Evolutionary conservation across 2,113 vertebrate species (phyloP).

Genomic region (Rhodinocichla rosea): DNA sequence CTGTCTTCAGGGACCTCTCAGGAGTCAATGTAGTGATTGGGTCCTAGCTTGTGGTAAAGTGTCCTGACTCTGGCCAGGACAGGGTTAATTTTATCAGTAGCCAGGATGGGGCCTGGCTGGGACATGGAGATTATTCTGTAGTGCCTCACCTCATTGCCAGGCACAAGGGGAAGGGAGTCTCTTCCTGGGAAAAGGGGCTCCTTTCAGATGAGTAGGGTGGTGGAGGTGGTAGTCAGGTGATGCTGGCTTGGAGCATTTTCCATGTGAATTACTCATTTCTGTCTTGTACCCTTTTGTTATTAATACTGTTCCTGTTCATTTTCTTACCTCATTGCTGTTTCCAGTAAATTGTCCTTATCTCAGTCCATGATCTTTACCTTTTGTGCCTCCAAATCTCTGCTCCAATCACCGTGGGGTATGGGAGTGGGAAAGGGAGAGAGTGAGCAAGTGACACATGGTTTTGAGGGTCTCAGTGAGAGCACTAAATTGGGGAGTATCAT

Average conservation of each 20-base stretch:
- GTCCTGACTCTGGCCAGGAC: fast-evolving
- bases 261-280: fast-evolving
- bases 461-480: not conserved
- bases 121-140: not conserved
- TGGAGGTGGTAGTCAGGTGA: too few species aligned
- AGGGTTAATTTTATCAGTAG: not conserved
- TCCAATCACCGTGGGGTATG: fast-evolving
- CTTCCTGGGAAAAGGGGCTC: not conserved
- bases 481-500: not conserved
- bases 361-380: not conserved
- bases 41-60: not conserved
- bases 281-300: not conserved
- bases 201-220: not conserved
- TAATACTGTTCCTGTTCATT: not conserved
- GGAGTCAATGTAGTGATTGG: not conserved
- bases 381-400: not conserved
- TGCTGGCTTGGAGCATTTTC: not conserved
- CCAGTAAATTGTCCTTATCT: not conserved
- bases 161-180: not conserved
- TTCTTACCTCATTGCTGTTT: not conserved
- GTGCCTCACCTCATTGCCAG: fast-evolving
- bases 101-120: too few species aligned
- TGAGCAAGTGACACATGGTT: not conserved
- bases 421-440: too few species aligned
- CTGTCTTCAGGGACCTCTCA: not conserved